These are phyloP conservation scores for Acanthosoma haemorrhoidale DNA, from an alignment of 2,888 invertebrate genomes.

Conservation along the genomic window DNA sequence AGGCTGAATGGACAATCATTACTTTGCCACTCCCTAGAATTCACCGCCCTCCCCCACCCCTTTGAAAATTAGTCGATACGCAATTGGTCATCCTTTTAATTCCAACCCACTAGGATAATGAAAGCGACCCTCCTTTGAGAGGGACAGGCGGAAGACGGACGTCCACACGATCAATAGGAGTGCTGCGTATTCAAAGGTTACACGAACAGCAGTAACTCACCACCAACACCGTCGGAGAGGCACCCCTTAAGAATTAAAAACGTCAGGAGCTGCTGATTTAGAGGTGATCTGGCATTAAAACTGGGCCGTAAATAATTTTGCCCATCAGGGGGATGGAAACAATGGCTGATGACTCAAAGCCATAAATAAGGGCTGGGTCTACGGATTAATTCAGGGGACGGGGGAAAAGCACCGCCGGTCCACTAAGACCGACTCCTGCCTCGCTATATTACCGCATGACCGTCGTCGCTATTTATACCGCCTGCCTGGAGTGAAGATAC, in stretches of 20 bases:
- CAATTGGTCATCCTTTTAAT: no score
- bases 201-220: background rate
- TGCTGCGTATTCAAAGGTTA: constrained; percentile 8
- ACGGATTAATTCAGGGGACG: constrained; percentile 36
- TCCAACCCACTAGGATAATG: background rate
- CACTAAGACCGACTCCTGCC: constrained; percentile 34
- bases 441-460: constrained; percentile 18
- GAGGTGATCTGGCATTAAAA: constrained; percentile 40
- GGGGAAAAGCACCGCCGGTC: constrained; percentile 37
- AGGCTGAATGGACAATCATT: no score
- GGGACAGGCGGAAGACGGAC: constrained; percentile 2
- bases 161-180: background rate
- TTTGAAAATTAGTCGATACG: no score
- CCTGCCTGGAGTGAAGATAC: background rate
- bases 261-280: constrained; percentile 38
- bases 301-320: constrained; percentile 40
- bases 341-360: constrained; percentile 39
- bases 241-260: constrained; percentile 40
- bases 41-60: no score
- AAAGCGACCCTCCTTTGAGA: background rate
- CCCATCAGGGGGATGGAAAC: constrained; percentile 31
- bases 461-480: constrained; percentile 12
- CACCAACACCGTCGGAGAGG: background rate
- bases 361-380: constrained; percentile 35
- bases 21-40: no score